Conservation (phyloP, 1,140 invertebrate species). For the Orchestia grillus region DNA sequence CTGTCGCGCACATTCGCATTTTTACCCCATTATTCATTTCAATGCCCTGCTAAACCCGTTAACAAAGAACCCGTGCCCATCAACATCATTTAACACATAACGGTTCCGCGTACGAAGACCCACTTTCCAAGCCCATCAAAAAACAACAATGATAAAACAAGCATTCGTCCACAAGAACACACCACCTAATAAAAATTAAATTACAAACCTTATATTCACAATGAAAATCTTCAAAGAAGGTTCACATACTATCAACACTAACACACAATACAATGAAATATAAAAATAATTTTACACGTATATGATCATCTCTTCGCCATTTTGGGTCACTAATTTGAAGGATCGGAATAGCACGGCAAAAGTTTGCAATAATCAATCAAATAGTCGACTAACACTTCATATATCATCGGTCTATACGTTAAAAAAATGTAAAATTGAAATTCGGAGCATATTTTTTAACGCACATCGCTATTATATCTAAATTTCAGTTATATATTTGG, state of each 20-base stretch:
- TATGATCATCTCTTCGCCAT: conserved; percentile 40
- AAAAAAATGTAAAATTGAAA: no score
- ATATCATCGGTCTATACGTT: background rate
- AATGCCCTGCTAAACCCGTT: background rate
- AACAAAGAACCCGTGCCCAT: conserved; percentile 14
- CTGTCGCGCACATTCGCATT: background rate
- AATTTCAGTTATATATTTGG: background rate
- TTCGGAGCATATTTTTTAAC: no score
- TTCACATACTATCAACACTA: conserved; percentile 31
- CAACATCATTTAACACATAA: conserved; percentile 24
- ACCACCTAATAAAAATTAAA: background rate
- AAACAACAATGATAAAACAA: conserved; percentile 11
- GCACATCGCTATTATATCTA: no score
- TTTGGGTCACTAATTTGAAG: conserved; percentile 24
- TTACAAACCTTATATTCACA: conserved; percentile 11
- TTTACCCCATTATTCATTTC: background rate
- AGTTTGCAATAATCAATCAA: background rate
- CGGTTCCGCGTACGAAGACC: conserved; percentile 41
- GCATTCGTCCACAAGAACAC: background rate
- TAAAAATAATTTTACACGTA: conserved; percentile 37
- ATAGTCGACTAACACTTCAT: background rate
- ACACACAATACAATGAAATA: conserved; percentile 36
- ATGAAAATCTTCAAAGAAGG: background rate
- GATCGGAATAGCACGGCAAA: background rate
- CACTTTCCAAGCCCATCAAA: conserved; percentile 32